Base-by-base conservation (phyloP, 2,113 vertebrate species). In the Rhagologus leucostigma region DNA sequence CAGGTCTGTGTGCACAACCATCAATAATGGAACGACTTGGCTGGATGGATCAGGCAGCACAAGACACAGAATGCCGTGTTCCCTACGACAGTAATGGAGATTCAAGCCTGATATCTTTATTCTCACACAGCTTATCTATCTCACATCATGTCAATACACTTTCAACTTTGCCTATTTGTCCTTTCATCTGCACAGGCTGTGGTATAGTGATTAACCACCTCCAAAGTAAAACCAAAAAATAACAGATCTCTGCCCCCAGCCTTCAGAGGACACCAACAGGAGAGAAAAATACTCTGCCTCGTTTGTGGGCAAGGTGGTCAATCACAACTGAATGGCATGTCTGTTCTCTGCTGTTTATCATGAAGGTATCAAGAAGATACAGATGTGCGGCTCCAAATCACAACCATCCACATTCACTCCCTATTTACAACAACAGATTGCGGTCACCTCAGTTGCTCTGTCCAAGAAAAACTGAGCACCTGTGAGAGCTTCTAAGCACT, bases 61-160 rank as follows among this genome's bases (percentile, higher is more conserved):
- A 7, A 57, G 82, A 74, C n/a, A 88, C 33, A 79, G 79, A 82
- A 75, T 27, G 53, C 46, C 12, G 3, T 27, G 63, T 74, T 85
- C 87, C 32, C 70, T 0, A 18, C 1, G 63, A 57, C 70, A 88
- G 78, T 42, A 83, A 70, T 11, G 55, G 75, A 94, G 96, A 94
- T 94, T n/a, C 90, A 46, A 70, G 85, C 24, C 88, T 47, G 76
- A 88, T 93, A 79, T 85, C 95, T 96, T 60, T 56, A 88, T 94
- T 80, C 88, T 86, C 79, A 39, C 59, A 30, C 60, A 84, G 71
- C 64, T 94, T 88, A 95, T 95, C 92, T 93, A 63, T 94, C 79
- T 91, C 87, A 11, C 82, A 75, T 67, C 82, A 17, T 11, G 52
- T 90, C 93, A 96, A 96, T 93, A 95, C 86, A 80, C 82, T 80